A percentile compares a stretch with the other conserved stretches of the same genome.
phyloP scores from a whole-genome alignment of 2,113 vertebrate genomes.

The Nannospalax galili region DNA sequence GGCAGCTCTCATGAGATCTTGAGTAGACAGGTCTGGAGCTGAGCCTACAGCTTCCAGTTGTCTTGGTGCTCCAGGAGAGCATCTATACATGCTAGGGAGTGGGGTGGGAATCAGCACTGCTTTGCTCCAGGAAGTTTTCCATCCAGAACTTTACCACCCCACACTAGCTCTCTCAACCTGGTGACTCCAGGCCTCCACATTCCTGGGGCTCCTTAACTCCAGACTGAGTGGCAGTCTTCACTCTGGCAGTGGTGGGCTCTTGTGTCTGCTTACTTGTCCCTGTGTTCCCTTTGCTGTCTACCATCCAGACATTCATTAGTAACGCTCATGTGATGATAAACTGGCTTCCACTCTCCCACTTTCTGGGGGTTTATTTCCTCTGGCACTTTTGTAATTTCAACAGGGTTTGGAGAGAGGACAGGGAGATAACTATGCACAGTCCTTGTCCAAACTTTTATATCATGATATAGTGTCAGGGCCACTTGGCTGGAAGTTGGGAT shows the following conservation, averaged over 20 bases:
- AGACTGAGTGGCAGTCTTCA: not conserved
- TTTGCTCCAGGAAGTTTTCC: not conserved
- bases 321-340: not conserved
- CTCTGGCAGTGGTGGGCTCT: not conserved
- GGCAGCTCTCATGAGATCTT: not conserved
- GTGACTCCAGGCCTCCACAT: not conserved
- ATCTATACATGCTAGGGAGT: too few relatives aligned
- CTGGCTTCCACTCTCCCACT: not conserved
- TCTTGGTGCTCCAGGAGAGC: not conserved
- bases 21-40: not conserved
- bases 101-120: not conserved
- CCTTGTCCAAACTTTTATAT: not conserved
- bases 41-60: accelerated
- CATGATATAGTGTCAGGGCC: not conserved
- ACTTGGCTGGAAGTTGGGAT: not conserved
- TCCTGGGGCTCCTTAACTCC: not conserved
- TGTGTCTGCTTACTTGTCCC: slow-evolving; percentile 9
- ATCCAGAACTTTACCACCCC: slow-evolving; percentile 27
- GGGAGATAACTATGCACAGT: not conserved
- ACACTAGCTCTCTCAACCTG: slow-evolving; percentile 33
- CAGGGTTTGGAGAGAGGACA: not conserved
- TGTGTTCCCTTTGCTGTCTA: not conserved
- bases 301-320: slow-evolving; percentile 2
- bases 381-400: not conserved
- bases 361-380: not conserved